A percentile compares a stretch with the other conserved stretches of the same genome.
Conservation (phyloP, 2,797 vertebrate genomes). For the Girardinus metallicus region DNA sequence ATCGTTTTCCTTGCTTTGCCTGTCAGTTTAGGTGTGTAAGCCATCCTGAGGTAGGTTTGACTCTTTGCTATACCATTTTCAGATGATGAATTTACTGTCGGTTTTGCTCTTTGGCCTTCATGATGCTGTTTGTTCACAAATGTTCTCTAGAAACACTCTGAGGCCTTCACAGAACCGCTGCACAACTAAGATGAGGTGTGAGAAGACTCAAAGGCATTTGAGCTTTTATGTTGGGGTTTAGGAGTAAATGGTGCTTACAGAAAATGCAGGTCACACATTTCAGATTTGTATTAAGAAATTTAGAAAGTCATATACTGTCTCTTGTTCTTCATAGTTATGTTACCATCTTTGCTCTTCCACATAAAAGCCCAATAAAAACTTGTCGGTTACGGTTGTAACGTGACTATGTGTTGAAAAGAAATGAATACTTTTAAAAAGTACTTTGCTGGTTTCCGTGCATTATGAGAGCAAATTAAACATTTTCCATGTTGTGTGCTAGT, state of each 20-base stretch:
- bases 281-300: neutral
- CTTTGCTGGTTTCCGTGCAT: neutral
- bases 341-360: neutral
- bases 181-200: neutral
- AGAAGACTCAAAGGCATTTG: neutral
- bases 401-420: neutral
- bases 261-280: neutral
- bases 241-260: neutral
- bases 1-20: neutral
- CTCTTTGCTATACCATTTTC: neutral
- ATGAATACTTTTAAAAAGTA: neutral
- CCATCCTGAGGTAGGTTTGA: neutral
- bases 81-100: neutral
- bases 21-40: neutral
- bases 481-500: slow-evolving; percentile 3
- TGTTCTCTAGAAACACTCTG: neutral
- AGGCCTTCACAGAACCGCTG: neutral
- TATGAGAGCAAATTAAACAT: slow-evolving; percentile 17
- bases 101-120: neutral
- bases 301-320: neutral
- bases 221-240: neutral
- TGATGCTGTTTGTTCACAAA: neutral
- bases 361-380: neutral
- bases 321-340: neutral
- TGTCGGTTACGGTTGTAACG: neutral